Conservation (phyloP, 2,113 vertebrate genomes). For the Motacilla alba region DNA sequence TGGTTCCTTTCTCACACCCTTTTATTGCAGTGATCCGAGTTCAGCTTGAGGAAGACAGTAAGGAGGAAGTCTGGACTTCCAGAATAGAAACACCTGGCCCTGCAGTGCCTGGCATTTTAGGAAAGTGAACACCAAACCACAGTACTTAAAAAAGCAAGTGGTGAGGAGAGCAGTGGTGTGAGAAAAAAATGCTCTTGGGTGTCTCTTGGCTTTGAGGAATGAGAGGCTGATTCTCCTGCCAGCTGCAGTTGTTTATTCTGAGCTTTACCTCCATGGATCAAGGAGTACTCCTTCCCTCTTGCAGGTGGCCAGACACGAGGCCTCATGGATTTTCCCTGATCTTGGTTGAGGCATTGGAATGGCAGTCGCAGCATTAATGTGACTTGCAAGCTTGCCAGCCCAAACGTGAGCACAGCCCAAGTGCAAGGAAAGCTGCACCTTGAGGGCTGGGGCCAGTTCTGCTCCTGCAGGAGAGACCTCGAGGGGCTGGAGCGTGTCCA, state of each 20-base stretch:
- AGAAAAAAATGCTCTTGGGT: neutral
- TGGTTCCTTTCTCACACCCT: neutral
- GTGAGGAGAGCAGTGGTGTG: neutral
- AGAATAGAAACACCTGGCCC: neutral
- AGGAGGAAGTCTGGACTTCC: neutral
- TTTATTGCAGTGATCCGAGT: neutral
- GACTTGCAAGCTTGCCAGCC: neutral
- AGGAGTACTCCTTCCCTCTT: neutral
- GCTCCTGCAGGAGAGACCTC: neutral
- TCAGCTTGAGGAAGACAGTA: neutral
- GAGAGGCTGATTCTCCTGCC: neutral
- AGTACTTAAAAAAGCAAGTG: neutral
- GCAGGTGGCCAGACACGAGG: neutral
- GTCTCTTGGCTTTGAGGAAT: neutral
- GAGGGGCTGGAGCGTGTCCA: neutral
- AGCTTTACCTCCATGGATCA: neutral
- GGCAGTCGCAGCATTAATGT: neutral
- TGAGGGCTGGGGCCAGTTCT: neutral
- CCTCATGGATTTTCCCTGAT: neutral
- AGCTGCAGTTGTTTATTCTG: neutral
- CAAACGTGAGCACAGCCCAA: rapidly evolving
- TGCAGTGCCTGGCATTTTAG: neutral
- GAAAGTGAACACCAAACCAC: neutral
- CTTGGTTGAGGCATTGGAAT: neutral
- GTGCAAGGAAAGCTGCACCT: neutral